Base-by-base conservation (phyloP, 2,113 vertebrate genomes). In the Petromus typicus region DNA sequence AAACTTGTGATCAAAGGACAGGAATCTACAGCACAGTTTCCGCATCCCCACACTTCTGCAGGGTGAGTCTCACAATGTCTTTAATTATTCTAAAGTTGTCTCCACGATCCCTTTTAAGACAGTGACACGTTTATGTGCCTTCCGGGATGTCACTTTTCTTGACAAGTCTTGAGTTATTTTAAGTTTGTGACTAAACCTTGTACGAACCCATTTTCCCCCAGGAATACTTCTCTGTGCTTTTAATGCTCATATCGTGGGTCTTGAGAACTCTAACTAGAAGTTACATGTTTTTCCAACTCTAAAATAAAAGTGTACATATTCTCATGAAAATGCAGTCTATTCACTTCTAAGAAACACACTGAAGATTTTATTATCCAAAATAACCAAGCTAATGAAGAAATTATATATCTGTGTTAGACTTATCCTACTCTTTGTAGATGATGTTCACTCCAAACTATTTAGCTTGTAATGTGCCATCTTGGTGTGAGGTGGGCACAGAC, bases 121-220 rank as follows among this genome's bases (percentile, higher is more conserved):
- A 96, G 86, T 94, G 89, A 97, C 92, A 97, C 14, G 91, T 89
- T 89, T 94, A 93, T 94, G 25, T 88, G 81, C 90, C 95, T 95
- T 97, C 93, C 43, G 14, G 94, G 92, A 96, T 94, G 94, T 94
- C 91, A 97, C 95, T 96, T 96, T 96, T 61, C 78, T 94, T 97
- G 97, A 97, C 94, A 97, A 96, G 95, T 94, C 97, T 97, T 96
- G 95, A 97, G 97, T 97, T 98, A 97, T 98, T 97, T 97, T 97
- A 97, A 92, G 96, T 97, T 97, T 96, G 86, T 95, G 92, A 95
- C 94, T 98, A 97, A 98, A 98, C 97, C 95, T 97, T 97, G 95
- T 76, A 83, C 95, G 97, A 98, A 97, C 96, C 81, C 87, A 92
- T 81, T 96, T 94, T 45, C 96, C 93, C 86, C 32, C 23, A 92